Percentiles rank a stretch among this genome's conserved stretches.
Evolutionary conservation across 2,113 vertebrate species (phyloP).

Genomic region (Rhinopomastus cyanomelas): DNA sequence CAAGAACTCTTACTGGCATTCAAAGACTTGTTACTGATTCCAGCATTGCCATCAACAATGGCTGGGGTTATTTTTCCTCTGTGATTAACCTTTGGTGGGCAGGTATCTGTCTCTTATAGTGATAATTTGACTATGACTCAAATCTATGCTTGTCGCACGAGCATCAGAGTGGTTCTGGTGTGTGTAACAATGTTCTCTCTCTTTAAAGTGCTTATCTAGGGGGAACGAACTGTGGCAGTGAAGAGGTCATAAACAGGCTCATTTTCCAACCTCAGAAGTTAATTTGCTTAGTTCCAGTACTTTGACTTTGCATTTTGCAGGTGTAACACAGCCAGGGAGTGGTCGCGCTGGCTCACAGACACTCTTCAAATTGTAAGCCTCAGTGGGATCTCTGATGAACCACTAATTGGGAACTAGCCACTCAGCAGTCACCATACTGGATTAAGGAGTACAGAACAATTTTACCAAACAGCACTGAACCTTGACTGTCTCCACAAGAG

Average conservation of each 20-base stretch:
- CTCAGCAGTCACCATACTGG: background rate
- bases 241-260: background rate
- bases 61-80: background rate
- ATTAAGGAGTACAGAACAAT: background rate
- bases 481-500: rapidly evolving
- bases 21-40: background rate
- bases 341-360: background rate
- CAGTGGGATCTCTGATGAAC: background rate
- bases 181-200: background rate
- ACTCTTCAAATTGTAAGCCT: background rate
- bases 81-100: background rate
- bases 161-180: background rate
- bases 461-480: background rate
- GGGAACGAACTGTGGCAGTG: background rate
- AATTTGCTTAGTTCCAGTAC: background rate
- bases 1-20: background rate
- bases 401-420: background rate
- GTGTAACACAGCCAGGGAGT: background rate
- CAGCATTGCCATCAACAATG: background rate
- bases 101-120: background rate
- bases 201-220: background rate
- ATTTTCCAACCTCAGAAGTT: background rate
- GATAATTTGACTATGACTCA: background rate
- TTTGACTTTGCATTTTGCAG: background rate
- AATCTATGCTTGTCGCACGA: background rate